phyloP scores from a whole-genome alignment of 2,888 invertebrate genomes.

The Hyppa rectilinea region DNA sequence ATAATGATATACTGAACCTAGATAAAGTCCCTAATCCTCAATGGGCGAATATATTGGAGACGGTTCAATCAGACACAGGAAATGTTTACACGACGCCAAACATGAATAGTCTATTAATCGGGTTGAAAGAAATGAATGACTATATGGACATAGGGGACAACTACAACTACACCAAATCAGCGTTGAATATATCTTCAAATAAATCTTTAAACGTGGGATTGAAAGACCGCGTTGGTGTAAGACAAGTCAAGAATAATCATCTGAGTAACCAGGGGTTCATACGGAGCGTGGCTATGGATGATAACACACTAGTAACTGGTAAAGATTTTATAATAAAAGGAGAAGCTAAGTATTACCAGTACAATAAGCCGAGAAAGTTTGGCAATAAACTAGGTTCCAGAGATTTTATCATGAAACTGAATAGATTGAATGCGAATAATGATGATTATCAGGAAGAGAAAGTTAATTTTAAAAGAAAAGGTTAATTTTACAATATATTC shows the following conservation, averaged over 20 bases:
- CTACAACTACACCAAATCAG: not conserved
- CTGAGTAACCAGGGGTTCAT: not conserved
- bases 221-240: not conserved
- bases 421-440: not conserved
- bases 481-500: slow-evolving; percentile 15
- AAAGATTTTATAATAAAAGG: slow-evolving; percentile 58
- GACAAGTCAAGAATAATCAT: not conserved
- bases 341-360: slow-evolving; percentile 60
- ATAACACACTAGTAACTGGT: slow-evolving; percentile 53
- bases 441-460: not conserved
- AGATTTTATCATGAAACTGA: slow-evolving; percentile 13
- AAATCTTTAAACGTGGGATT: not conserved
- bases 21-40: slow-evolving; percentile 60
- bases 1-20: slow-evolving; percentile 73
- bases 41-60: slow-evolving; percentile 65
- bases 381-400: not conserved
- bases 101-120: slow-evolving; percentile 55
- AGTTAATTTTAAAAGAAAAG: not conserved
- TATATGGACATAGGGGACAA: not conserved
- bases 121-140: slow-evolving; percentile 58
- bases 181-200: not conserved
- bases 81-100: slow-evolving; percentile 57
- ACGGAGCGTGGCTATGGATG: slow-evolving; percentile 52
- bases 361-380: slow-evolving; percentile 29
- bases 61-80: slow-evolving; percentile 29